A percentile compares a stretch with the other conserved stretches of the same genome.
Conservation (phyloP, 2,797 vertebrate species). For the Taenioides sp. region DNA sequence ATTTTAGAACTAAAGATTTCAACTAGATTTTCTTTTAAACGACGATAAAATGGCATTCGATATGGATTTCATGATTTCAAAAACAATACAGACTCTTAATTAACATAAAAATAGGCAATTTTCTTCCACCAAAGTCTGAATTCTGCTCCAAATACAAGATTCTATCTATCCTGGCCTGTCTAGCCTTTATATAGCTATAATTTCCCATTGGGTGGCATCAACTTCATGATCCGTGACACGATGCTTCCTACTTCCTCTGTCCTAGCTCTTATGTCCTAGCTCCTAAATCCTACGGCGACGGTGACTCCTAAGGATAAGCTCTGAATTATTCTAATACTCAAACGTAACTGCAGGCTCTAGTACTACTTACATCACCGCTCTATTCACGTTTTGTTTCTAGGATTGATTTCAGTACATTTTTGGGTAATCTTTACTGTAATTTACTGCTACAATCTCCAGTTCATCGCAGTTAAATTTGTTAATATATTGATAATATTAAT, state of each 20-base stretch:
- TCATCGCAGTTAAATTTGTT: constrained; percentile 23
- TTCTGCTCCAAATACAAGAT: too few species aligned
- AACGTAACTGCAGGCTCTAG: constrained; percentile 42
- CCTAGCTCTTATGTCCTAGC: too few species aligned
- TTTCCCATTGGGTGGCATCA: constrained; percentile 26
- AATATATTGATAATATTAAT: background rate
- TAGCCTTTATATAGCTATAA: background rate
- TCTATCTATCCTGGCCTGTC: background rate
- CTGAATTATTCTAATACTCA: constrained; percentile 58
- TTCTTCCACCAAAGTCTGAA: too few species aligned
- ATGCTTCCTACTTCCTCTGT: constrained; percentile 47
- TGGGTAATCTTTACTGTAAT: background rate
- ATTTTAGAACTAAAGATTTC: too few species aligned
- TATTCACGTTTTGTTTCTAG: constrained; percentile 2
- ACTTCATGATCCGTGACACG: constrained; percentile 51
- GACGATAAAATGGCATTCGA: too few species aligned
- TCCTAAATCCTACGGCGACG: constrained; percentile 50
- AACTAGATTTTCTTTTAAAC: too few species aligned
- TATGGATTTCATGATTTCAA: too few species aligned
- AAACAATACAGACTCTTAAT: too few species aligned
- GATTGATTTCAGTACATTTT: background rate
- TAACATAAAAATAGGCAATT: too few species aligned
- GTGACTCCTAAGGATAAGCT: constrained; percentile 53
- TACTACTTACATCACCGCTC: background rate
- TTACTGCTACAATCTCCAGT: constrained; percentile 34